Percentiles rank a stretch among this genome's conserved stretches.
Evolutionary conservation across 2,888 invertebrate genomes (phyloP).

Genomic region (Brenthis hecate): DNA sequence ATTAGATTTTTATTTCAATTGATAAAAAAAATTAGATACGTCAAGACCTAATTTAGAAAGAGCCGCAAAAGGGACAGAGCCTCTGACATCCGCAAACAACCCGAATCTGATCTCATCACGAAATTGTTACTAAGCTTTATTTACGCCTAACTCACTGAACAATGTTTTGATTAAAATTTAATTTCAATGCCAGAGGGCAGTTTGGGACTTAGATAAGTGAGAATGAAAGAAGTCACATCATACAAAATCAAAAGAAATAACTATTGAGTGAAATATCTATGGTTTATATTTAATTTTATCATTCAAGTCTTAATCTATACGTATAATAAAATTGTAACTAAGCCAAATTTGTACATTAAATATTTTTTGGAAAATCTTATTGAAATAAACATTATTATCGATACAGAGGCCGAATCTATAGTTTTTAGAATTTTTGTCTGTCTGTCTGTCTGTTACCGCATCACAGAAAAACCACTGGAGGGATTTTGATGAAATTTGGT

Average conservation of each 20-base stretch:
- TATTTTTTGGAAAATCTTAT: too few species aligned
- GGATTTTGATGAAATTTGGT: too few species aligned
- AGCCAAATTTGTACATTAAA: too few species aligned
- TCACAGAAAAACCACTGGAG: too few species aligned
- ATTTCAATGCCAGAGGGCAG: conserved; percentile 39
- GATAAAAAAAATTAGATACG: conserved; percentile 1
- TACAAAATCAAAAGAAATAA: conserved; percentile 9
- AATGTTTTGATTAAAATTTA: conserved; percentile 47
- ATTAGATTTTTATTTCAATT: neutral
- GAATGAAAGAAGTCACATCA: conserved; percentile 2
- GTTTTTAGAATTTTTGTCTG: too few species aligned
- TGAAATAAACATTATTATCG: too few species aligned
- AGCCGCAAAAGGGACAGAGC: conserved; percentile 6
- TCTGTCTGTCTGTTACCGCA: too few species aligned
- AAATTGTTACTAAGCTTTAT: conserved; percentile 40
- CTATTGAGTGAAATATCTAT: conserved; percentile 7
- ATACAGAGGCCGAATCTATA: too few species aligned
- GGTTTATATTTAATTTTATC: neutral
- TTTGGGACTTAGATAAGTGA: conserved; percentile 9
- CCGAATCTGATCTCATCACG: conserved; percentile 31
- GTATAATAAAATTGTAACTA: too few species aligned
- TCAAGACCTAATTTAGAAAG: conserved; percentile 12
- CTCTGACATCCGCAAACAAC: conserved; percentile 22
- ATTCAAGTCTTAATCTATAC: too few species aligned
- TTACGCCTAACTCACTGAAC: conserved; percentile 41